These are phyloP conservation scores for Stramonita haemastoma DNA, from an alignment of 2,888 invertebrate genomes.

Conservation along the genomic window DNA sequence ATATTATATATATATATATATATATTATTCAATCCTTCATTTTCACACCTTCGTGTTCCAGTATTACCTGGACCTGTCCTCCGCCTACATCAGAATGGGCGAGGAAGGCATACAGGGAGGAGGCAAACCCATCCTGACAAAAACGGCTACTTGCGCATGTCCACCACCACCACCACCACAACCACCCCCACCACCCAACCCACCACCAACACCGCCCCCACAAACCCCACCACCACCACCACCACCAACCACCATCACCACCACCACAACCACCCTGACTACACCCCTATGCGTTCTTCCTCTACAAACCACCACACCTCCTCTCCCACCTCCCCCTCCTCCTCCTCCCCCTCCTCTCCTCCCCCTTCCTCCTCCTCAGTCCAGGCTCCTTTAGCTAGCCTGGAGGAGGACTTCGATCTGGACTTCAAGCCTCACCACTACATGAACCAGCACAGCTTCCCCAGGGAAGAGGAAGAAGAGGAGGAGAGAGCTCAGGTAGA, in stretches of 20 bases:
- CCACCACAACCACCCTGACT: constrained; percentile 42
- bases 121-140: constrained; percentile 46
- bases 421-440: constrained; percentile 51
- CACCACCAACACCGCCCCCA: not conserved
- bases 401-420: constrained; percentile 42
- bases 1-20: too few relatives aligned
- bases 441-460: constrained; percentile 59
- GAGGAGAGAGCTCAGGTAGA: constrained; percentile 44
- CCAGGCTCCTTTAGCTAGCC: constrained; percentile 39
- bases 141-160: constrained; percentile 70
- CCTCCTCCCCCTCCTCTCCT: constrained; percentile 52
- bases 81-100: constrained; percentile 87
- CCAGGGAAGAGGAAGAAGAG: constrained; percentile 60
- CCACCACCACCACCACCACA: constrained; percentile 35
- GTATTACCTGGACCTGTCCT: constrained; percentile 92
- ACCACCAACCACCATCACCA: constrained; percentile 12
- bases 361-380: constrained; percentile 48
- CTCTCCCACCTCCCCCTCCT: constrained; percentile 38
- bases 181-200: not conserved
- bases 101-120: constrained; percentile 40
- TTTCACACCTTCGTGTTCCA: constrained; percentile 77
- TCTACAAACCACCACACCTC: too few relatives aligned
- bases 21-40: too few relatives aligned
- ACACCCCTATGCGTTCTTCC: constrained; percentile 54
- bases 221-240: not conserved